Conservation (phyloP, 1,140 invertebrate genomes). For the Trichonephila clavipes region DNA sequence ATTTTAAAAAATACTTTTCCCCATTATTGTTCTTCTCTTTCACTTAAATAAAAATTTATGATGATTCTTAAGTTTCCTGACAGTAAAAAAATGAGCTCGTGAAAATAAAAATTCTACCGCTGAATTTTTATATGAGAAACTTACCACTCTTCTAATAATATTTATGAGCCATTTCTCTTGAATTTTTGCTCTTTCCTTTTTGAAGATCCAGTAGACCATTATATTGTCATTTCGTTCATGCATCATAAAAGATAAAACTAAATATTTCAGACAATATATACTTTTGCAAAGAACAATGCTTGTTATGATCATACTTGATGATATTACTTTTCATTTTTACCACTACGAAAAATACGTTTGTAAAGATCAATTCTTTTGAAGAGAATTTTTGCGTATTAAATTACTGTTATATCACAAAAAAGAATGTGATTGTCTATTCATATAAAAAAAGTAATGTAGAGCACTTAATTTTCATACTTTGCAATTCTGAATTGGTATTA, state of each 20-base stretch:
- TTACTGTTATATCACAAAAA: not conserved
- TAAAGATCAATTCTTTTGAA: not conserved
- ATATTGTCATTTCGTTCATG: not conserved
- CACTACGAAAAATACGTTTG: not conserved
- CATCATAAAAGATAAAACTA: not conserved
- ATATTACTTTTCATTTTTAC: not conserved
- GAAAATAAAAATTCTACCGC: not conserved
- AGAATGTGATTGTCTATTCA: not conserved
- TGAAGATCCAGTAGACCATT: not conserved
- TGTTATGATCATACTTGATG: not conserved
- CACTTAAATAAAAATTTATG: not conserved
- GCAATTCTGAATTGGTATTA: no score
- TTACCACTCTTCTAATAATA: not conserved
- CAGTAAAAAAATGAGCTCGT: not conserved
- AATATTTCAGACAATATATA: not conserved
- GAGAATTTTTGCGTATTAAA: not conserved
- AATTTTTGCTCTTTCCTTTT: not conserved
- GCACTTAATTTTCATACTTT: no score
- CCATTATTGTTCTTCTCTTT: slow-evolving; percentile 2
- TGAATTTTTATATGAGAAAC: not conserved
- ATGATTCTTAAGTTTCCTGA: not conserved
- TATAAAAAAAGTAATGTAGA: no score
- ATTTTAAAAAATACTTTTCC: not conserved
- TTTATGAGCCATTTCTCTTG: not conserved
- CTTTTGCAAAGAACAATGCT: not conserved